Evolutionary conservation across 2,888 invertebrate species (phyloP).

Genomic region (Parasteatoda lunata): DNA sequence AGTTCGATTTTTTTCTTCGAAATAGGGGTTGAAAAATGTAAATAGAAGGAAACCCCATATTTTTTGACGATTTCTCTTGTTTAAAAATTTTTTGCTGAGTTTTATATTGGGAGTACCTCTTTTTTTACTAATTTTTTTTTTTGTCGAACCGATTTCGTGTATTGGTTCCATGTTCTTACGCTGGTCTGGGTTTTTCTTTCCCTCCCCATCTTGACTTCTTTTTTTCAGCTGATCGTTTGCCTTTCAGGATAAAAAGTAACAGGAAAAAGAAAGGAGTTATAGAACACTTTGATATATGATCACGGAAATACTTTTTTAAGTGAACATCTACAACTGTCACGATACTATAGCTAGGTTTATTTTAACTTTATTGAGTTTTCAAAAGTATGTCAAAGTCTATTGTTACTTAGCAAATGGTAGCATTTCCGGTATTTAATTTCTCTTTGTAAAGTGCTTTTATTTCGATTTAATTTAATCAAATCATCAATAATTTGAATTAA

Average conservation of each 20-base stretch:
- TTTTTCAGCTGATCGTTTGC: neutral
- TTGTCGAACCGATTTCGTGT: constrained; percentile 20
- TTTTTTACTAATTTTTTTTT: constrained; percentile 8
- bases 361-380: too few species aligned
- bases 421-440: too few species aligned
- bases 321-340: too few species aligned
- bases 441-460: too few species aligned
- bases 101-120: constrained; percentile 16
- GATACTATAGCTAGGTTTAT: too few species aligned
- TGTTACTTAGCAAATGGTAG: too few species aligned
- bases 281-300: neutral
- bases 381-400: too few species aligned
- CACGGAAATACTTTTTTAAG: neutral
- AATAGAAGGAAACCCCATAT: constrained; percentile 33
- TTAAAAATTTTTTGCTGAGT: constrained; percentile 37
- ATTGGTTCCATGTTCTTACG: constrained; percentile 17
- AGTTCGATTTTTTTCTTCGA: constrained; percentile 32
- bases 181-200: constrained; percentile 16
- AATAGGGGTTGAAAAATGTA: constrained; percentile 42
- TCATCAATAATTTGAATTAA: too few species aligned
- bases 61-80: constrained; percentile 33
- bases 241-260: neutral
- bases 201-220: neutral
- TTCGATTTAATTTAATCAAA: too few species aligned
- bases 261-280: neutral